Evolutionary conservation across 2,797 vertebrate genomes (phyloP), one percentile per base, ranked within the genome.

Genomic region (Microctenopoma stevenorrisi): DNA sequence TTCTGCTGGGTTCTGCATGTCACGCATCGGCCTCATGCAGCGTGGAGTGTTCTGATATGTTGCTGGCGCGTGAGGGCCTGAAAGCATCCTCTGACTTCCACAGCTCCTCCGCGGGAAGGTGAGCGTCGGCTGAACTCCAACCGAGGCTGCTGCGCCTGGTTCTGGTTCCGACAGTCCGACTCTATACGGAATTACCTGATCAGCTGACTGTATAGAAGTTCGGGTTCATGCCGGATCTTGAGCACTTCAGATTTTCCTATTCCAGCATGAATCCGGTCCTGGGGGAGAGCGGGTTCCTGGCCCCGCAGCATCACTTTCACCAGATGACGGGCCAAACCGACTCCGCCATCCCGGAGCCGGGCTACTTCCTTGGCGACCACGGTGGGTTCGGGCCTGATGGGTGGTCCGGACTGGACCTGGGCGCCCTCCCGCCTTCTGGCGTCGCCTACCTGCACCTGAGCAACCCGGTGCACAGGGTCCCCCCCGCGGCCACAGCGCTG

Each of bases 201-300:
- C 48, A 51, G 56, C 15, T 72, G 78, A 79, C 65, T 37, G 35
- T n/a, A 14, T 3, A 54, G 26, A 86, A 83, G 80, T 83, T 80
- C 46, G 86, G 72, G 89, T 93, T 93, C 78, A 94, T 94, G 93
- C 93, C 93, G 88, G 93, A 94, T 90, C 90, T 94, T 74, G 90
- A 94, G 90, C 93, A 93, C 78, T 92, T 92, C 82, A 89, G 91
- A 75, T 93, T 94, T 82, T 92, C 93, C 66, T 90, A 90, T 54
- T 91, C 86, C 1, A 94, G 89, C 44, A 97, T 97, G 96, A 96
- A 97, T 92, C 94, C 95, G 76, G 89, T 96, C 56, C 89, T 96
- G 83, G 95, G 95, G 26, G 95, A 95, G 74, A 95, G 93, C 68
- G 93, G 94, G 64, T 94, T 95, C 68, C 86, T 95, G 79, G 82